These are phyloP conservation scores for Scatophagus argus DNA, from an alignment of 2,113 vertebrate species.

Conservation along the genomic window DNA sequence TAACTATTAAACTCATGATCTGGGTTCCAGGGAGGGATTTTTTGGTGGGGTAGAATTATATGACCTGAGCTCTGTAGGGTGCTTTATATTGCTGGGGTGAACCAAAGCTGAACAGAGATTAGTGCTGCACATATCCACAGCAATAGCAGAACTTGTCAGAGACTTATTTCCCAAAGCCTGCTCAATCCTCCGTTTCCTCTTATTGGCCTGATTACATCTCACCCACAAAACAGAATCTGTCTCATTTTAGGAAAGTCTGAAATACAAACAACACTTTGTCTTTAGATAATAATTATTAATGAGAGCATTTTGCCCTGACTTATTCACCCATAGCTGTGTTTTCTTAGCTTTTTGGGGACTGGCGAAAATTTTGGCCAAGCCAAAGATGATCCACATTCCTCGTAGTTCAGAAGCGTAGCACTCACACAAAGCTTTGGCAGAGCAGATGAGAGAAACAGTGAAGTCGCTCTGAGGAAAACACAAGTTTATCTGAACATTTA, in stretches of 20 bases:
- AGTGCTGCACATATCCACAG: slow-evolving; percentile 42
- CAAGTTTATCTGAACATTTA: slow-evolving; percentile 5
- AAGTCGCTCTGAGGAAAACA: not conserved
- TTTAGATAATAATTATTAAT: not conserved
- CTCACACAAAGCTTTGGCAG: slow-evolving; percentile 30
- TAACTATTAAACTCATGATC: slow-evolving; percentile 67
- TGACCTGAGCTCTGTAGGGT: slow-evolving; percentile 55
- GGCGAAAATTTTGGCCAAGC: slow-evolving; percentile 26
- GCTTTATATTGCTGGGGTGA: slow-evolving; percentile 44
- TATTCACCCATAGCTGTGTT: slow-evolving; percentile 15
- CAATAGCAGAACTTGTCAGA: slow-evolving; percentile 46
- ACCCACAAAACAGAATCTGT: slow-evolving; percentile 3
- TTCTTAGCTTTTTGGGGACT: slow-evolving; percentile 14
- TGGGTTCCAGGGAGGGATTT: slow-evolving; percentile 37
- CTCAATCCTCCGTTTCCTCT: slow-evolving; percentile 40
- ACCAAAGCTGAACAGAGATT: slow-evolving; percentile 48
- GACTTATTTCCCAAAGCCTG: slow-evolving; percentile 53
- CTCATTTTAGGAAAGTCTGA: slow-evolving; percentile 8
- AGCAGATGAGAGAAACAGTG: slow-evolving; percentile 1
- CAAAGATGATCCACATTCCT: slow-evolving; percentile 24
- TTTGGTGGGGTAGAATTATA: slow-evolving; percentile 44
- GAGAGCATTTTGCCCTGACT: not conserved
- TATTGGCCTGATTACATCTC: slow-evolving; percentile 24
- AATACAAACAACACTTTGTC: not conserved
- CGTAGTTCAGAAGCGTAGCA: slow-evolving; percentile 34